phyloP scores from a whole-genome alignment of 2,888 invertebrate species.

The Exocentrus adspersus region DNA sequence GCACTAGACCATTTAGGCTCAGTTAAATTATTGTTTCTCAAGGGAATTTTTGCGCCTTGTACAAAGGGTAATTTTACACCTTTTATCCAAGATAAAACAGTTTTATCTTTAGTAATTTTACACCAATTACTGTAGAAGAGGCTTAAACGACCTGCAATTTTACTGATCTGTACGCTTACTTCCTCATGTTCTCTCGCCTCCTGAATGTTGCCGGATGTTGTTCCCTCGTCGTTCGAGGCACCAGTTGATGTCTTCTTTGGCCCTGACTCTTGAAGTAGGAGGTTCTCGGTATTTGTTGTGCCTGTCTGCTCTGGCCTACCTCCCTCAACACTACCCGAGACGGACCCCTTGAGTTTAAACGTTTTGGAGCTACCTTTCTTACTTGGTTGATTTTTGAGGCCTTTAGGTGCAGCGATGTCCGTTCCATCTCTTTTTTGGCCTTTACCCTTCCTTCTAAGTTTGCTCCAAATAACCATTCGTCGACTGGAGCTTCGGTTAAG shows the following conservation, averaged over 20 bases:
- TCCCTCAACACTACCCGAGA: constrained; percentile 8
- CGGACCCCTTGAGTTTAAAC: constrained; percentile 22
- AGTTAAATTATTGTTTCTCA: neutral
- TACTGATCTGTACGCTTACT: neutral
- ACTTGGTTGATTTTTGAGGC: neutral
- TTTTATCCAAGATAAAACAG: neutral
- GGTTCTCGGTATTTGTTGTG: neutral
- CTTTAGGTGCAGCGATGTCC: constrained; percentile 8
- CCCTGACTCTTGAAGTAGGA: neutral
- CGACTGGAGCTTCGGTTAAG: constrained; percentile 5
- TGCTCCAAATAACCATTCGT: constrained; percentile 18
- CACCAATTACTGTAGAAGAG: neutral
- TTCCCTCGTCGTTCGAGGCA: neutral
- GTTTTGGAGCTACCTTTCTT: neutral
- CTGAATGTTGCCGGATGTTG: neutral
- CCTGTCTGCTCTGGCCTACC: neutral
- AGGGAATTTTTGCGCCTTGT: neutral
- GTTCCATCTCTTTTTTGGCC: neutral
- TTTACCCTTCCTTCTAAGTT: constrained; percentile 6
- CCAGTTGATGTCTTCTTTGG: neutral
- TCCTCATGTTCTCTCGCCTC: neutral
- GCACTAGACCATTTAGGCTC: no score
- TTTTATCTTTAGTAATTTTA: neutral
- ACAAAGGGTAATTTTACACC: neutral
- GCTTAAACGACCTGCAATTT: neutral